Evolutionary conservation across 1,140 invertebrate species (phyloP).

Genomic region (Pseudomyrmex cubaensis): DNA sequence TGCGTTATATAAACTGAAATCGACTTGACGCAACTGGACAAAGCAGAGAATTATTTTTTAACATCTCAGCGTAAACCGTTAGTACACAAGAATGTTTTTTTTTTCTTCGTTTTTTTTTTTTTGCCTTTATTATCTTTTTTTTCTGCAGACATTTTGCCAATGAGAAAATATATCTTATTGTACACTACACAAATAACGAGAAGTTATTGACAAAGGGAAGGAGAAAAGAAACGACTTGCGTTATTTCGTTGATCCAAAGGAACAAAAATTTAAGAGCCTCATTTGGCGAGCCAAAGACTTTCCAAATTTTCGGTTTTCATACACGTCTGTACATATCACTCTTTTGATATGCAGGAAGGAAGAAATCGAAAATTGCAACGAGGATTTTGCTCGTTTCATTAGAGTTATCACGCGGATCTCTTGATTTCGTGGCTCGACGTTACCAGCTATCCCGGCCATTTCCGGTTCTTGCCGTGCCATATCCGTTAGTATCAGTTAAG

Average conservation of each 20-base stretch:
- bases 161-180: not conserved
- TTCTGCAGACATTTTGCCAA: not conserved
- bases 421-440: conserved; percentile 43
- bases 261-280: conserved; percentile 55
- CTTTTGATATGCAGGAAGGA: not conserved
- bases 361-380: conserved; percentile 35
- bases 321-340: no score
- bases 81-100: not conserved
- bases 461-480: conserved; percentile 47
- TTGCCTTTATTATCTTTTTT: not conserved
- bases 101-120: not conserved
- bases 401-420: conserved; percentile 46
- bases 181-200: not conserved
- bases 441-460: conserved; percentile 44
- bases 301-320: not conserved
- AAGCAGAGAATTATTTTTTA: conserved; percentile 4
- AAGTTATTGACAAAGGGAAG: not conserved
- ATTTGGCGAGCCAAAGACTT: conserved; percentile 48
- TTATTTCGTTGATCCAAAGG: conserved; percentile 40
- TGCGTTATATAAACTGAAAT: conserved; percentile 40
- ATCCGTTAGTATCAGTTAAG: conserved; percentile 38
- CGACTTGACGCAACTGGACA: conserved; percentile 4
- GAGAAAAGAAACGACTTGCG: conserved; percentile 24
- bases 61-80: not conserved
- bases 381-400: conserved; percentile 21